Conservation (phyloP, 2,113 vertebrate species). For the Cygnus atratus region DNA sequence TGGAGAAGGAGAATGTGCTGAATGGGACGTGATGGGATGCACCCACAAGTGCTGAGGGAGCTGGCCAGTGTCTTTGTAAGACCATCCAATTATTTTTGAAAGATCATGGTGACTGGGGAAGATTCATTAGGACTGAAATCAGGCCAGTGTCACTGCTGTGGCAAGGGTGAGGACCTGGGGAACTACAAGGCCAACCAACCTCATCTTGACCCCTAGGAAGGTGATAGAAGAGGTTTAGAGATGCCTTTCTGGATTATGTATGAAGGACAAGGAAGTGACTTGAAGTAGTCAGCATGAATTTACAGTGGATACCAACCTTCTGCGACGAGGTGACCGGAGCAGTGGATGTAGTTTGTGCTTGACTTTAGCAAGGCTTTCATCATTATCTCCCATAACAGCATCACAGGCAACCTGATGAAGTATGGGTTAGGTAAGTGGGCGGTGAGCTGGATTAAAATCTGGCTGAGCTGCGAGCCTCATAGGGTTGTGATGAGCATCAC, state of each 20-base stretch:
- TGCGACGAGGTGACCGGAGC: not conserved
- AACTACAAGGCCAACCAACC: not conserved
- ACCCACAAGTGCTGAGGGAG: not conserved
- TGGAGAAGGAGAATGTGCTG: not conserved
- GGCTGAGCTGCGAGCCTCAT: not conserved
- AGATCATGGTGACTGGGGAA: not conserved
- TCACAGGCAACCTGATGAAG: not conserved
- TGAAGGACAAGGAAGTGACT: not conserved
- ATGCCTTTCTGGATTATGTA: too few species aligned
- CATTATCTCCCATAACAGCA: not conserved
- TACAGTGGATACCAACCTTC: not conserved
- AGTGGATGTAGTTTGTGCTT: not conserved
- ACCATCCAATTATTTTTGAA: not conserved
- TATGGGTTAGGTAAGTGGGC: not conserved
- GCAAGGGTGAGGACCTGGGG: not conserved
- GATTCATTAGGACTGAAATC: not conserved
- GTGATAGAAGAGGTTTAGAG: not conserved
- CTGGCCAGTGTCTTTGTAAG: not conserved
- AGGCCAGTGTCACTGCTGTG: not conserved
- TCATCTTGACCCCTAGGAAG: not conserved
- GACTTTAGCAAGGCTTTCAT: not conserved
- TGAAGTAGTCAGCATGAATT: not conserved
- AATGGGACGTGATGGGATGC: not conserved
- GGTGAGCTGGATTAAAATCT: not conserved
- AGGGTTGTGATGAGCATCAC: not conserved